These are phyloP conservation scores for Artibeus jamaicensis DNA, from an alignment of 2,797 vertebrate species.

Conservation along the genomic window DNA sequence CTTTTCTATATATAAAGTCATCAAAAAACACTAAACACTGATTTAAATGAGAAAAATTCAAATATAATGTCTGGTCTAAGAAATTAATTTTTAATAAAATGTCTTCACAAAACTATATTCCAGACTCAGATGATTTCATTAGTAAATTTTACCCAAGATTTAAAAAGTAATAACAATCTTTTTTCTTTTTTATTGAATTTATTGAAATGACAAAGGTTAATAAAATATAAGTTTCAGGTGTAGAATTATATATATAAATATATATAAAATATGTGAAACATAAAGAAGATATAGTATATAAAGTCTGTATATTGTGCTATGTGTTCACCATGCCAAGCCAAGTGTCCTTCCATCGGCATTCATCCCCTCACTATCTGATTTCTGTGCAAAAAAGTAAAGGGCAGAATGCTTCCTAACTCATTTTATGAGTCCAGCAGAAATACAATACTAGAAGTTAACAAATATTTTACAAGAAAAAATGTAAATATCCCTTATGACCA, in stretches of 20 bases:
- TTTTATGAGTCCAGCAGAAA: not conserved
- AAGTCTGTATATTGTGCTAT: too few species aligned
- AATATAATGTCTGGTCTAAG: not conserved
- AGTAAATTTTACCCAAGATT: not conserved
- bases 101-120: not conserved
- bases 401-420: not conserved
- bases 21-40: not conserved
- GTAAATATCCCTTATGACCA: not conserved
- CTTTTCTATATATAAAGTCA: not conserved
- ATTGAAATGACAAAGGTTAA: too few species aligned
- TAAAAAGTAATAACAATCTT: not conserved
- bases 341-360: too few species aligned
- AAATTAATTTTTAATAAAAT: not conserved
- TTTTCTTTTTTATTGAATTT: too few species aligned
- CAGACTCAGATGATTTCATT: not conserved
- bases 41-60: not conserved
- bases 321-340: too few species aligned
- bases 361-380: not conserved
- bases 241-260: too few species aligned
- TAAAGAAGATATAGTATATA: too few species aligned
- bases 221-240: too few species aligned
- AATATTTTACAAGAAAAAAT: not conserved
- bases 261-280: too few species aligned
- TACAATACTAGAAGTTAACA: not conserved
- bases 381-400: not conserved